Base-by-base conservation (phyloP, 2,797 vertebrate genomes). In the Serranus cabrilla region DNA sequence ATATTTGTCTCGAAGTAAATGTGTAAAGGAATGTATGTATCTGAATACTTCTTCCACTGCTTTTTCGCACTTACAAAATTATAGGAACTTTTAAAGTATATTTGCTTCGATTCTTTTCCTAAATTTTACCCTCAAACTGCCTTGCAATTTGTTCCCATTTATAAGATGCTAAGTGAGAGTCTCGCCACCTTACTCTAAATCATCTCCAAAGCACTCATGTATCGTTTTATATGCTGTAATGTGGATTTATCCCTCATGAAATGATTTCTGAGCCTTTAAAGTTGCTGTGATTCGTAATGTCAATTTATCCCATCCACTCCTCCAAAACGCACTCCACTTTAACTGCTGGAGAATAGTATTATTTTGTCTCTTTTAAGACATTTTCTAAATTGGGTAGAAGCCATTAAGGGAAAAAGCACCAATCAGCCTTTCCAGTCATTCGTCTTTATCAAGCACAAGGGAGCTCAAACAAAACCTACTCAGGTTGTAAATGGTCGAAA, bases 401-500 rank as follows among this genome's bases (percentile, higher is more conserved):
- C 87, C 85, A 92, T 94, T 92, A 92, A 80, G 78, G 84, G 82
- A 83, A 87, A 81, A 85, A 64, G 82, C 82, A 83, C 79, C 86
- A 89, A 91, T 93, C 89, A 87, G 82, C 80, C 66, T 81, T 74
- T 84, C 65, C 73, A 71, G 78, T 85, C 89, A 69, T 91, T 84
- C 65, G 54, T 91, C 89, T 94, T 87, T 90, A 90, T 92, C 87
- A 91, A 92, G 88, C 91, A 88, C 88, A 65, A 58, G 84, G 86
- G 84, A 90, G 77, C 86, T 91, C 90, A 90, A 89, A 92, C 90
- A 90, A 89, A 92, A 90, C 87, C 87, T 91, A 91, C 92, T 94
- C 92, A 92, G 93, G 91, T 95, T 93, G 89, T 95, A 94, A 94
- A 94, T 93, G 93, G 92, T 93, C 90, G 88, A 94, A 93, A 95